These are phyloP conservation scores for Polyommatus iphigenia DNA, from an alignment of 2,888 invertebrate genomes.

Conservation along the genomic window DNA sequence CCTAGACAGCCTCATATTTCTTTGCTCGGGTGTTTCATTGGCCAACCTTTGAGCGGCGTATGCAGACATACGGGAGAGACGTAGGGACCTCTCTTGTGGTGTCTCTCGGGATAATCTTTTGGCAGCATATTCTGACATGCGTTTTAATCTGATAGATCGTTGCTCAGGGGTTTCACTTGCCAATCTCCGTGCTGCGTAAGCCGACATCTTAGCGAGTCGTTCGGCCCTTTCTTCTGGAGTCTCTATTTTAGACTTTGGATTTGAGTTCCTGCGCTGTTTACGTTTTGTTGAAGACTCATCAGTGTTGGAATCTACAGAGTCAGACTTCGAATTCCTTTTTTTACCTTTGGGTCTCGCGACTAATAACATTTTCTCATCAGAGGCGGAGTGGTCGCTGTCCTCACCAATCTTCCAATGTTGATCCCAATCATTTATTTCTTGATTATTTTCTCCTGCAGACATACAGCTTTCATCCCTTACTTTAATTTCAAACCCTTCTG, in stretches of 20 bases:
- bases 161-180: slow-evolving; percentile 70
- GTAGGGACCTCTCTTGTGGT: slow-evolving; percentile 61
- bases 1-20: slow-evolving; percentile 60
- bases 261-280: slow-evolving; percentile 49
- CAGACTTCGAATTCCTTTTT: neutral
- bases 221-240: slow-evolving; percentile 59
- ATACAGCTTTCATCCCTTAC: slow-evolving; percentile 47
- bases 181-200: slow-evolving; percentile 67
- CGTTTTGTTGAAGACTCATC: slow-evolving; percentile 38
- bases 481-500: slow-evolving; percentile 47
- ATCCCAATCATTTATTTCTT: slow-evolving; percentile 44
- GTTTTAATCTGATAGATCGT: slow-evolving; percentile 59
- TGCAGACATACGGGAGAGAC: slow-evolving; percentile 70
- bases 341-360: slow-evolving; percentile 35
- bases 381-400: slow-evolving; percentile 37
- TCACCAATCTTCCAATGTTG: slow-evolving; percentile 39
- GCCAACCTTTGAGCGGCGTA: slow-evolving; percentile 71
- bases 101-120: slow-evolving; percentile 64
- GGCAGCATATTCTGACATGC: slow-evolving; percentile 74
- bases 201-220: slow-evolving; percentile 67
- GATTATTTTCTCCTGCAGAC: slow-evolving; percentile 49
- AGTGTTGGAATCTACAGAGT: neutral
- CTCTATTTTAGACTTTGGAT: slow-evolving; percentile 49
- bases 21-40: slow-evolving; percentile 65
- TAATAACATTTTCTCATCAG: slow-evolving; percentile 49